A percentile compares a stretch with the other conserved stretches of the same genome.
Evolutionary conservation across 1,140 invertebrate genomes (phyloP).

Genomic region (Danaus plexippus): DNA sequence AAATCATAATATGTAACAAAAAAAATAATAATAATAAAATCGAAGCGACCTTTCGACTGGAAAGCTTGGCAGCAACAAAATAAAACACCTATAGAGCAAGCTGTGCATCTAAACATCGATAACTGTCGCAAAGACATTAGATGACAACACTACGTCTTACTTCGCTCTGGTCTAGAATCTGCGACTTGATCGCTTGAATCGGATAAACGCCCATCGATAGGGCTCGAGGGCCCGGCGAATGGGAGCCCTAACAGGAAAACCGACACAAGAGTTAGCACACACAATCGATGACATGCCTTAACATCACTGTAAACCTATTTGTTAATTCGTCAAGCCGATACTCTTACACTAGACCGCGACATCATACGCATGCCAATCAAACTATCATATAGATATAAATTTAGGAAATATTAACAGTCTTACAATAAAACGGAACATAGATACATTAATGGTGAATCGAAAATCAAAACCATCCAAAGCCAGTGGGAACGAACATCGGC

Average conservation of each 20-base stretch:
- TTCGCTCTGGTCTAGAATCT: constrained; percentile 86
- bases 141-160: constrained; percentile 79
- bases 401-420: constrained; percentile 20
- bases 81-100: constrained; percentile 64
- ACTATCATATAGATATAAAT: constrained; percentile 13
- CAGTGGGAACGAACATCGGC: constrained; percentile 47
- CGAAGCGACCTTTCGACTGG: constrained; percentile 37
- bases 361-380: constrained; percentile 48
- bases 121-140: constrained; percentile 54
- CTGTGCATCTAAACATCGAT: constrained; percentile 69
- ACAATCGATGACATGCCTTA: constrained; percentile 55
- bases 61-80: constrained; percentile 37
- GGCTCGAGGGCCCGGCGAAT: constrained; percentile 88
- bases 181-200: constrained; percentile 87
- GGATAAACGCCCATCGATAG: constrained; percentile 90
- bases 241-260: constrained; percentile 82
- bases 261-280: constrained; percentile 71
- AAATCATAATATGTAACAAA: constrained; percentile 19
- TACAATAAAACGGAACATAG: constrained; percentile 46
- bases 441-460: constrained; percentile 44
- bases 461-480: constrained; percentile 61
- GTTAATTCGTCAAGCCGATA: constrained; percentile 52
- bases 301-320: constrained; percentile 40
- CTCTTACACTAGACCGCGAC: constrained; percentile 30
- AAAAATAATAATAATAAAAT: constrained; percentile 29